A percentile compares a stretch with the other conserved stretches of the same genome.
Conservation (phyloP, 2,888 invertebrate genomes). For the Vandiemenella viatica region DNA sequence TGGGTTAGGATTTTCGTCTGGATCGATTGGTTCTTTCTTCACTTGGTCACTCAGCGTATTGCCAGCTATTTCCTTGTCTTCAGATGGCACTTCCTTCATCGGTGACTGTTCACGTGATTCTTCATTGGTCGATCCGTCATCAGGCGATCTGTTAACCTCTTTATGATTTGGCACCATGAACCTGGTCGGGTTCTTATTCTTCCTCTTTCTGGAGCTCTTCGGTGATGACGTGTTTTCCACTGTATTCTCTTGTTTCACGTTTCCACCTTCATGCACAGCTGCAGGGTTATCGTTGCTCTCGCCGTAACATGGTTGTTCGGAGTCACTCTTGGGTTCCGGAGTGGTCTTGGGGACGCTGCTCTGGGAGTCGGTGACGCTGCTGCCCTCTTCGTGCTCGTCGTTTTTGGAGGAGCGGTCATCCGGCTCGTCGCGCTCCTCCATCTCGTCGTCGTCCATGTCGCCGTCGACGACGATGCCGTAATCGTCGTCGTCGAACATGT, state of each 20-base stretch:
- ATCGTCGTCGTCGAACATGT: slow-evolving; percentile 44
- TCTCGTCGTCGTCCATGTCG: slow-evolving; percentile 49
- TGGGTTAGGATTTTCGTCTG: background rate
- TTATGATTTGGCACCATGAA: slow-evolving; percentile 41
- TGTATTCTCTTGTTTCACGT: slow-evolving; percentile 35
- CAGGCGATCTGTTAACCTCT: slow-evolving; percentile 25
- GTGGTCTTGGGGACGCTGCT: slow-evolving; percentile 39
- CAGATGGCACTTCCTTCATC: too few relatives aligned
- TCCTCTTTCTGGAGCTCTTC: slow-evolving; percentile 64
- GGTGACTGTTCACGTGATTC: slow-evolving; percentile 26
- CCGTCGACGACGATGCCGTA: slow-evolving; percentile 62
- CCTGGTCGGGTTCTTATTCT: slow-evolving; percentile 74
- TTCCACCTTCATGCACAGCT: slow-evolving; percentile 37
- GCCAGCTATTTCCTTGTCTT: background rate
- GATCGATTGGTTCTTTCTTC: background rate
- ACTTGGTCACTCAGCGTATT: background rate
- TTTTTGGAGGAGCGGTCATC: slow-evolving; percentile 30
- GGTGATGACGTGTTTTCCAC: slow-evolving; percentile 18
- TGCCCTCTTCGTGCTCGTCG: slow-evolving; percentile 39
- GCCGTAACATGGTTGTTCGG: too few relatives aligned
- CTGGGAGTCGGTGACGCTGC: slow-evolving; percentile 44
- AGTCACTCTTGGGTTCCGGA: slow-evolving; percentile 37
- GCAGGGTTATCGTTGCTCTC: slow-evolving; percentile 48
- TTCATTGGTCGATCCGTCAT: slow-evolving; percentile 45
- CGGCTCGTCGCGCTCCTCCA: slow-evolving; percentile 29